Percentiles rank a stretch among this genome's conserved stretches.
Conservation (phyloP, 1,140 invertebrate species). For the Amphibalanus amphitrite region DNA sequence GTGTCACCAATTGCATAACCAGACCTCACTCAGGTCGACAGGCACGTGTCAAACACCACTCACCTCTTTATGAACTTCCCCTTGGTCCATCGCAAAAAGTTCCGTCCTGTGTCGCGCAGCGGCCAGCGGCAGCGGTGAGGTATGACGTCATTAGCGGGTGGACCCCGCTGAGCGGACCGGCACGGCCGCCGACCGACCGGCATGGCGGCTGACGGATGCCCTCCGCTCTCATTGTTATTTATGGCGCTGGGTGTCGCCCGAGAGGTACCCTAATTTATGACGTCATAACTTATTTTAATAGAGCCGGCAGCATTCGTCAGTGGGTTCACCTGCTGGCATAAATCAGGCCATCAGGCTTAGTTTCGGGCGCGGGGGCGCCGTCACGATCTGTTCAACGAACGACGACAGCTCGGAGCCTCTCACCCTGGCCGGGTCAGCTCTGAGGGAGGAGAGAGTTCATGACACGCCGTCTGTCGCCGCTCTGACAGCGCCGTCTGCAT, state of each 20-base stretch:
- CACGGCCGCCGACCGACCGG: too few relatives aligned
- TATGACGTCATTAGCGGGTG: neutral
- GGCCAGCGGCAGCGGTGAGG: neutral
- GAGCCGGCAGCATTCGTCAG: conserved; percentile 1
- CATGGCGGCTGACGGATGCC: neutral
- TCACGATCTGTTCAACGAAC: too few relatives aligned
- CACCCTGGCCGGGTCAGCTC: too few relatives aligned
- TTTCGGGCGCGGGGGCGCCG: neutral
- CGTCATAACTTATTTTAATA: conserved; percentile 2
- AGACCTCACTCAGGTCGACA: too few relatives aligned
- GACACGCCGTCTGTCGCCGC: too few relatives aligned
- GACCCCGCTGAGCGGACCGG: neutral
- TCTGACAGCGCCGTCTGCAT: too few relatives aligned
- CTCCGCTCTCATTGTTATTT: conserved; percentile 1
- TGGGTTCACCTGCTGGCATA: neutral
- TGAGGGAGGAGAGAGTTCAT: too few relatives aligned
- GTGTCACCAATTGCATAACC: too few relatives aligned
- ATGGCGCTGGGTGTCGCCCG: neutral
- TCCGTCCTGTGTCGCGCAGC: neutral
- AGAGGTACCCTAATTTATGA: neutral
- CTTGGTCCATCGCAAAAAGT: too few relatives aligned
- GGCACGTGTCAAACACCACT: too few relatives aligned
- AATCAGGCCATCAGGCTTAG: neutral
- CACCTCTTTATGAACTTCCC: too few relatives aligned
- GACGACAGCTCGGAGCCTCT: too few relatives aligned